Evolutionary conservation across 2,113 vertebrate genomes (phyloP).

Genomic region (Platichthys flesus): DNA sequence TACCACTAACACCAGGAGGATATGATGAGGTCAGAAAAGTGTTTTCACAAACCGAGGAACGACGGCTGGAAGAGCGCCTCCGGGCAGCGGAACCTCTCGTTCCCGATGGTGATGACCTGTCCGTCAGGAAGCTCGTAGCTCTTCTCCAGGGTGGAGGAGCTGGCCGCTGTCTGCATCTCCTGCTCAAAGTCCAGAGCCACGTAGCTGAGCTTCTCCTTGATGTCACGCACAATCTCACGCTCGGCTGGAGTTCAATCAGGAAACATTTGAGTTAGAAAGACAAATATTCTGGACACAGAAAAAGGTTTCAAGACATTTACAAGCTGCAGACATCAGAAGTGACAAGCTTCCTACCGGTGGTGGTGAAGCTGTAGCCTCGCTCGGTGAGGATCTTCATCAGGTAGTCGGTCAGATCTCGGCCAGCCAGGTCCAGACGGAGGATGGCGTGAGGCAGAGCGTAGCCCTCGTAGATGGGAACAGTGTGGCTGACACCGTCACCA

Average conservation of each 20-base stretch:
- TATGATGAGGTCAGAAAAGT: not conserved
- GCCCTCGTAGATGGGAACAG: constrained; percentile 92
- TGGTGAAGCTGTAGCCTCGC: constrained; percentile 94
- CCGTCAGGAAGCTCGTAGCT: constrained; percentile 97
- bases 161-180: constrained; percentile 85
- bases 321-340: too few species aligned
- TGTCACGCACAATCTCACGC: constrained; percentile 95
- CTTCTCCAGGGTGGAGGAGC: constrained; percentile 94
- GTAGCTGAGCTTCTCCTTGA: constrained; percentile 98
- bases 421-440: constrained; percentile 93
- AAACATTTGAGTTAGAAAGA: too few species aligned
- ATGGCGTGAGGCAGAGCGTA: constrained; percentile 93
- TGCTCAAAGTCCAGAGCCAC: constrained; percentile 95
- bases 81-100: constrained; percentile 97
- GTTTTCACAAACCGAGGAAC: constrained; percentile 48
- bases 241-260: constrained; percentile 81
- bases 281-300: too few species aligned
- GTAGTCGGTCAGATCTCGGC: constrained; percentile 94
- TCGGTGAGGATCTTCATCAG: constrained; percentile 96
- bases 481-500: constrained; percentile 93
- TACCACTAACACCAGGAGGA: too few species aligned
- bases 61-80: constrained; percentile 97
- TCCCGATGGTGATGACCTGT: constrained; percentile 97
- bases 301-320: too few species aligned
- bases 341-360: constrained; percentile 73